A percentile compares a stretch with the other conserved stretches of the same genome.
These are phyloP conservation scores for Callosobruchus maculatus DNA, from an alignment of 2,888 invertebrate species.

Conservation along the genomic window DNA sequence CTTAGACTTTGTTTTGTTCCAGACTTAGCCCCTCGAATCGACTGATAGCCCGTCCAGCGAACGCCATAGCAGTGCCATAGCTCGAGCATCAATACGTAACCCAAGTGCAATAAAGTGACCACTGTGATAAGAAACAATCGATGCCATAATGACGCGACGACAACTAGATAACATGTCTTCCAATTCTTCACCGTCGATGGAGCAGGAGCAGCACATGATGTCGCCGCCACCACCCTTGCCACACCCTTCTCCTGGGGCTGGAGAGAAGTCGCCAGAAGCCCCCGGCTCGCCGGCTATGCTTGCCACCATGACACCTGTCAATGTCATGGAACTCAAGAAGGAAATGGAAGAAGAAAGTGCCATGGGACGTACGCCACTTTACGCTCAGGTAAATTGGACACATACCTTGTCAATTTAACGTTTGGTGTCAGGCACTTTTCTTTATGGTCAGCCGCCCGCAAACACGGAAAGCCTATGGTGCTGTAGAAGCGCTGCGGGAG, in stretches of 20 bases:
- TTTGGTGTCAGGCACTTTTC: too few relatives aligned
- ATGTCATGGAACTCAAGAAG: constrained; percentile 70
- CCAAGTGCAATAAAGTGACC: constrained; percentile 46
- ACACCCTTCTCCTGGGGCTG: constrained; percentile 50
- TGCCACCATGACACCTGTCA: constrained; percentile 85
- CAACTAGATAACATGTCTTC: constrained; percentile 42
- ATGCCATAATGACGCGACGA: constrained; percentile 45
- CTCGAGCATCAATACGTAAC: constrained; percentile 38
- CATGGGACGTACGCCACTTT: constrained; percentile 57
- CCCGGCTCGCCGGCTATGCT: constrained; percentile 71
- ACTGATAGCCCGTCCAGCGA: not conserved
- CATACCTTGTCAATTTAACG: too few relatives aligned
- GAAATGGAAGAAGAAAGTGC: constrained; percentile 63
- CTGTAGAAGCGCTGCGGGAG: too few relatives aligned
- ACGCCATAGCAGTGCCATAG: constrained; percentile 44
- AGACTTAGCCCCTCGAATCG: not conserved
- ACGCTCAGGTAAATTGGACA: constrained; percentile 45
- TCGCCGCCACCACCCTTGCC: constrained; percentile 51
- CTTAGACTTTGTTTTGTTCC: not conserved
- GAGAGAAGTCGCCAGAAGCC: constrained; percentile 52
- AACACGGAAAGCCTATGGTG: too few relatives aligned
- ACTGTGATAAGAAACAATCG: constrained; percentile 43
- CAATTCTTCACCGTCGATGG: constrained; percentile 36
- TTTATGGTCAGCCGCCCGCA: too few relatives aligned
- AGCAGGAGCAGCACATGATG: constrained; percentile 44